These are phyloP conservation scores for Crotalus helleri DNA, from an alignment of 2,113 vertebrate species.

Conservation along the genomic window DNA sequence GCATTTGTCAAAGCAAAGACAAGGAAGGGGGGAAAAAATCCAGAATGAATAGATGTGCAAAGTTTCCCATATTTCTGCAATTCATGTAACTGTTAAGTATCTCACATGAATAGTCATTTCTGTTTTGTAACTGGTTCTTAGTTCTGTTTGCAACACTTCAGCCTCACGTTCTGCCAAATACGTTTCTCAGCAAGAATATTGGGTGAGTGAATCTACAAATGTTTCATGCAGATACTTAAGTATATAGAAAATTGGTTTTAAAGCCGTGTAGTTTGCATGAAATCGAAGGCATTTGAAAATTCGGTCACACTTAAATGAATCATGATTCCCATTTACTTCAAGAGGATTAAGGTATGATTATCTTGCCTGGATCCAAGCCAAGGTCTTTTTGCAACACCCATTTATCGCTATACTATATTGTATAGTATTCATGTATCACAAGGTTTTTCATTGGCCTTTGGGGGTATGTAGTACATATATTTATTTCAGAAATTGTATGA, in stretches of 20 bases:
- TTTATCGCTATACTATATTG: rapidly evolving
- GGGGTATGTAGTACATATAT: background rate
- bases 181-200: background rate
- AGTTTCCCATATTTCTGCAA: background rate
- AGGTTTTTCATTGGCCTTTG: background rate
- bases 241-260: background rate
- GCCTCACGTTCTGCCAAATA: background rate
- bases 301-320: background rate
- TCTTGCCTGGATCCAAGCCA: background rate
- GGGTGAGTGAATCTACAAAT: background rate
- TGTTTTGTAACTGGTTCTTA: background rate
- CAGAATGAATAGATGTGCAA: background rate
- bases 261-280: background rate
- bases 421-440: background rate
- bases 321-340: background rate
- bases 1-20: background rate
- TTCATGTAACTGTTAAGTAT: background rate
- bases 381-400: background rate
- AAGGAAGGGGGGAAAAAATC: rapidly evolving
- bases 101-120: background rate
- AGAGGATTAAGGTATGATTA: background rate
- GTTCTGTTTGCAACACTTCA: background rate
- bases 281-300: background rate
- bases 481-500: background rate
- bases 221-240: background rate